Percentiles rank a stretch among this genome's conserved stretches.
phyloP scores from a whole-genome alignment of 2,113 vertebrate species.

The Sciurus niger region DNA sequence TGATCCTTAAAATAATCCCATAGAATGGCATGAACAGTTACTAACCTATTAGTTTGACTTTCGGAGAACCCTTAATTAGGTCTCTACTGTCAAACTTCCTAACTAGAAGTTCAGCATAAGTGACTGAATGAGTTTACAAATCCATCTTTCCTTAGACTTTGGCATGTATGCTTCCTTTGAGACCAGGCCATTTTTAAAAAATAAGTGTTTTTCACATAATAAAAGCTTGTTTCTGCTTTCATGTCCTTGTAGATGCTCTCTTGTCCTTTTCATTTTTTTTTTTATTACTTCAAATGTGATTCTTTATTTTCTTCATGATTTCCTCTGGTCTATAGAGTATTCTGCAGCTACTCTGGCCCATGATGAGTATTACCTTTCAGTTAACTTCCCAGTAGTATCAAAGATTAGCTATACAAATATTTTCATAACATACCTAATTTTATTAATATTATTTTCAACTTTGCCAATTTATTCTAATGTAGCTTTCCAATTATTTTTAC shows the following conservation, averaged over 20 bases:
- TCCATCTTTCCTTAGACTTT: not conserved
- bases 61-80: not conserved
- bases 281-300: not conserved
- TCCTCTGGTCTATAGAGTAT: not conserved
- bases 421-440: not conserved
- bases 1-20: not conserved
- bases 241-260: not conserved
- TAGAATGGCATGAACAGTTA: not conserved
- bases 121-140: not conserved
- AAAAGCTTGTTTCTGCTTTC: not conserved
- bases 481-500: not conserved
- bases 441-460: not conserved
- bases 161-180: not conserved
- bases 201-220: fast-evolving
- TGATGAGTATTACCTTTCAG: not conserved
- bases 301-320: not conserved
- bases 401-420: not conserved
- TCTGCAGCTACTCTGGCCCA: not conserved
- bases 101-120: not conserved
- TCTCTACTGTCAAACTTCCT: not conserved
- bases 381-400: not conserved
- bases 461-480: not conserved
- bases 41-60: not conserved
- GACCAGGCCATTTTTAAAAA: not conserved
- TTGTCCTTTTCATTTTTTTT: not conserved